Evolutionary conservation across 2,113 vertebrate species (phyloP), one percentile per base, ranked within the genome.

Genomic region (Oncorhynchus tshawytscha): DNA sequence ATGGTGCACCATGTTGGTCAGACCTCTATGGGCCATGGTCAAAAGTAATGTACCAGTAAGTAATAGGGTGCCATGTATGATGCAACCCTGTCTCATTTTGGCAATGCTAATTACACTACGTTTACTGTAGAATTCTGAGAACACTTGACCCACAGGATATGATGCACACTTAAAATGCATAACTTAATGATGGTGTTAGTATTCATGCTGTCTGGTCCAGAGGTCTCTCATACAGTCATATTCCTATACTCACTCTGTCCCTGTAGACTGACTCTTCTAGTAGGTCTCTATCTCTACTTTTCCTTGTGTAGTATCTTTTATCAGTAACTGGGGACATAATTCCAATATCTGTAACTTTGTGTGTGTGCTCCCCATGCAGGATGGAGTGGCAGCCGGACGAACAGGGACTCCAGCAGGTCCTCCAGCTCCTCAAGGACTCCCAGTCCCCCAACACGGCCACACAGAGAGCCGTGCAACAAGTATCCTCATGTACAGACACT

Each of bases 321-420:
- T 9, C 12, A 67, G 65, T 29, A 8, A 24, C 9, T 0, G 13
- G 1, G 70, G 29, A 16, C n/a, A 18, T 18, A 1, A 18, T 16
- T 54, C 16, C 16, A 24, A 9, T 8, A n/a, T 13, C 18, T 2
- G 2, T 62, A n/a, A 62, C n/a, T 49, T 34, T 73, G 59, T 51
- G 22, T 66, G 13, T 22, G 0, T 25, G 67, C 15, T 75, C 1
- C 67, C 1, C 81, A 27, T 71, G 2, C 82, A 91, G 93, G 90
- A 97, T 97, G 96, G 96, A 98, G 92, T 98, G 96, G 96, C 96
- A 96, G 92, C 96, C 96, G 75, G 96, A 98, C 75, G 96, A 97
- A 87, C 96, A 97, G 93, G 96, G 96, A 88, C 95, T 98, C 67
- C 95, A 96, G 92, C 96, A 98, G 92, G 96, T 98, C 86, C 93